Percentiles rank a stretch among this genome's conserved stretches.
phyloP scores from a whole-genome alignment of 92 coral and sea anemone species.

The Scolanthus callimorphus region DNA sequence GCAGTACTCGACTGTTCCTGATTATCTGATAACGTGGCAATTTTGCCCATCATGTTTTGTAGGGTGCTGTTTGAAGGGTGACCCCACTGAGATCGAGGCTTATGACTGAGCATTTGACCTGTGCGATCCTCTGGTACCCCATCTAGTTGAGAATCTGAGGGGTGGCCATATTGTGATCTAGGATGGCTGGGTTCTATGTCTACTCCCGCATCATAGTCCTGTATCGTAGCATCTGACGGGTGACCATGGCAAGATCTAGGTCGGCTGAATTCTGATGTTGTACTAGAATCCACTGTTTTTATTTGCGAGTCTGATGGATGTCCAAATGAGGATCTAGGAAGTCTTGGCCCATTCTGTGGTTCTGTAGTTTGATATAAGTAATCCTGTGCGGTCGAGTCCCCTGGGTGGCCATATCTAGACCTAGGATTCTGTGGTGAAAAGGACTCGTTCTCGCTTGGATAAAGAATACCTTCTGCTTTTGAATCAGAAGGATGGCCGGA shows the following conservation, averaged over 20 bases:
- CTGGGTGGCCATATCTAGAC: conserved; percentile 25
- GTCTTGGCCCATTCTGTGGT: background rate
- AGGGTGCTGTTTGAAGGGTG: conserved; percentile 75
- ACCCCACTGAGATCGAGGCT: conserved; percentile 64
- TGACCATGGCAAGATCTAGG: conserved; percentile 25
- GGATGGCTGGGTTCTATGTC: background rate
- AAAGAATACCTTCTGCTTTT: conserved; percentile 20
- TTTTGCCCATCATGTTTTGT: conserved; percentile 58
- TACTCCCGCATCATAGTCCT: conserved; percentile 3
- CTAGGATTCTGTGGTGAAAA: background rate
- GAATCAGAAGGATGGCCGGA: conserved; percentile 46
- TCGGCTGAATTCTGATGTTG: background rate
- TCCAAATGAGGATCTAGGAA: conserved; percentile 23
- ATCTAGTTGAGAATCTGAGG: conserved; percentile 46
- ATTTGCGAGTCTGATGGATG: conserved; percentile 66
- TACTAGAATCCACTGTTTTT: background rate
- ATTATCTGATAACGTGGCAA: conserved; percentile 47
- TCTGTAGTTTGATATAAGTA: conserved; percentile 2
- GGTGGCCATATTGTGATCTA: conserved; percentile 43
- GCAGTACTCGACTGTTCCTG: conserved; percentile 50
- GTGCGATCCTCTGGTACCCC: background rate
- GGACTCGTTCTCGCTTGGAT: conserved; percentile 4
- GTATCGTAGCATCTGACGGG: conserved; percentile 45
- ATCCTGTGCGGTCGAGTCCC: conserved; percentile 26
- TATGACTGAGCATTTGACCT: conserved; percentile 2